phyloP scores from a whole-genome alignment of 2,797 vertebrate genomes.

The Apogon hyalosoma region DNA sequence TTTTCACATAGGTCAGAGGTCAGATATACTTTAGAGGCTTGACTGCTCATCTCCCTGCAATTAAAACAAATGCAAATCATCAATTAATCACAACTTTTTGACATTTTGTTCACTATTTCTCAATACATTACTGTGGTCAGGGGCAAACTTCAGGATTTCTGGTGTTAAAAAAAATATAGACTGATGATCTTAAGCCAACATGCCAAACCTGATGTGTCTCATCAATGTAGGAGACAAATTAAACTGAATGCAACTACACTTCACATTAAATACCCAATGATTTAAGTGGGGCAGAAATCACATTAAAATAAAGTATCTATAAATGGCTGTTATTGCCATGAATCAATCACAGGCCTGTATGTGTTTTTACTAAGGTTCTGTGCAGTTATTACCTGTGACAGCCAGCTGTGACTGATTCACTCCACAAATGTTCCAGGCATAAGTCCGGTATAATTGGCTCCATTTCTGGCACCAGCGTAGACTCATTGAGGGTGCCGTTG shows the following conservation, averaged over 20 bases:
- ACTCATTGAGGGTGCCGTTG: conserved; percentile 87
- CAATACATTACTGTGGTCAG: neutral
- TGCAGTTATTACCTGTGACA: conserved; percentile 81
- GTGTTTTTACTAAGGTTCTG: neutral
- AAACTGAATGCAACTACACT: neutral
- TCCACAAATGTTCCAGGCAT: conserved; percentile 97
- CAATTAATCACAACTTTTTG: neutral
- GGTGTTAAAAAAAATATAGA: neutral
- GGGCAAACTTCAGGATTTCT: neutral
- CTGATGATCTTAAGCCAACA: neutral
- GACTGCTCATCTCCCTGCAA: conserved; percentile 92
- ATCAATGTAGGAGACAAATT: neutral
- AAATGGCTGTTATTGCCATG: neutral
- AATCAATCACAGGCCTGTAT: neutral
- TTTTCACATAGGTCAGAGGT: conserved; percentile 95
- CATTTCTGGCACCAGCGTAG: conserved; percentile 86
- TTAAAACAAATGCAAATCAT: conserved; percentile 7
- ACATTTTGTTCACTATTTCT: too few relatives aligned
- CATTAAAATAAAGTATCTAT: conserved; percentile 17
- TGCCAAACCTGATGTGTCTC: neutral
- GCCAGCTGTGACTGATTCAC: conserved; percentile 83
- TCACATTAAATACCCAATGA: neutral
- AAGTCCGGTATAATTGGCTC: conserved; percentile 95
- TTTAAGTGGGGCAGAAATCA: neutral
- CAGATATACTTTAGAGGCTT: conserved; percentile 95